Conservation (phyloP, 2,888 invertebrate species). For the Tenthredo livida region DNA sequence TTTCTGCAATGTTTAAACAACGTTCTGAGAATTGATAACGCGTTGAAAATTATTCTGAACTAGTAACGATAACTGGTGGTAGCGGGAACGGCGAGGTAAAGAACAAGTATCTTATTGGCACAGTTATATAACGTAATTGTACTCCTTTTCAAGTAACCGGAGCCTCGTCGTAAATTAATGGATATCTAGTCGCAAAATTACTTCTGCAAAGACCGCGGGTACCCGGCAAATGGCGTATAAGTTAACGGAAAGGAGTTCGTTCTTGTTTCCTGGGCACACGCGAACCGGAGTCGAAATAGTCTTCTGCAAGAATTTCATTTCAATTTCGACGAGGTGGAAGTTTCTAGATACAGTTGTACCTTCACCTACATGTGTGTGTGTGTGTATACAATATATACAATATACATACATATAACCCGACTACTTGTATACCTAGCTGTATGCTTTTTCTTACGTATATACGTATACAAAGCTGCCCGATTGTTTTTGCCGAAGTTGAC, state of each 20-base stretch:
- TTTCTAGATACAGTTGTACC: conserved; percentile 21
- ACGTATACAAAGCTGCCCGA: neutral
- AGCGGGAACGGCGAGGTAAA: neutral
- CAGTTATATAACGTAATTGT: conserved; percentile 13
- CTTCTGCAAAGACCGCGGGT: conserved; percentile 17
- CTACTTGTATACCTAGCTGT: neutral
- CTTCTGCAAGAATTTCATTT: conserved; percentile 41
- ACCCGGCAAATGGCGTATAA: conserved; percentile 24
- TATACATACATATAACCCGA: neutral
- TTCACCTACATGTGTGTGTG: neutral
- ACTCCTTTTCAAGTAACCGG: conserved; percentile 26
- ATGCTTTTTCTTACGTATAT: neutral
- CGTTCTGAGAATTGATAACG: neutral
- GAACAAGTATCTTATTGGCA: conserved; percentile 6
- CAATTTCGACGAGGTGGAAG: conserved; percentile 39
- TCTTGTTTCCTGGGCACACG: conserved; percentile 43
- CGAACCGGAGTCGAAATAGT: conserved; percentile 21
- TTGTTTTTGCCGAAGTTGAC: conserved; percentile 34
- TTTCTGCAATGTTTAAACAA: neutral
- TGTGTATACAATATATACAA: too few species aligned
- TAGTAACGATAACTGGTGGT: neutral
- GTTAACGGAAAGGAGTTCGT: conserved; percentile 36
- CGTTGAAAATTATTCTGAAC: conserved; percentile 10
- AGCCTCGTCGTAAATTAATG: conserved; percentile 29
- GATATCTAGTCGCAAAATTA: conserved; percentile 35